phyloP scores from a whole-genome alignment of 2,797 vertebrate genomes.

The Cryptoblepharus egeriae region DNA sequence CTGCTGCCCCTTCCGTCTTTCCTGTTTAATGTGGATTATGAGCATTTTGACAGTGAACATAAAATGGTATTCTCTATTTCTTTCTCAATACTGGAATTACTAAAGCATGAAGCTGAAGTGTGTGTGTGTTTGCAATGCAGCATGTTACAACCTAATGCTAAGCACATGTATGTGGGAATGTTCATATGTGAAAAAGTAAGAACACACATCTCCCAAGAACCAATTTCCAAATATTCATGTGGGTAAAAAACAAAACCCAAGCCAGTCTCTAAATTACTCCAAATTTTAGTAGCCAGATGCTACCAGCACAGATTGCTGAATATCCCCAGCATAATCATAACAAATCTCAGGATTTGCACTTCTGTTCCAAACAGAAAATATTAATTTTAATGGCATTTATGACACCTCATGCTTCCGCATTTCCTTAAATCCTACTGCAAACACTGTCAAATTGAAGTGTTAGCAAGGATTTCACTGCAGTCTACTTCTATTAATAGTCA shows the following conservation, averaged over 20 bases:
- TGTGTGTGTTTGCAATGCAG: background rate
- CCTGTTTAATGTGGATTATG: background rate
- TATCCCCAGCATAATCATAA: slow-evolving; percentile 7
- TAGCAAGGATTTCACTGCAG: slow-evolving; percentile 28
- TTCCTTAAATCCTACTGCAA: slow-evolving; percentile 54
- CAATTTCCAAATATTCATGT: background rate
- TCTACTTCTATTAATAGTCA: slow-evolving; percentile 37
- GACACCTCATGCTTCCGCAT: slow-evolving; percentile 21
- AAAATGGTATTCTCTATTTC: background rate
- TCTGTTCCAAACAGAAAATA: slow-evolving; percentile 52
- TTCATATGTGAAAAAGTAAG: too few relatives aligned
- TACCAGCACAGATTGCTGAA: slow-evolving; percentile 16
- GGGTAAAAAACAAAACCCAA: background rate
- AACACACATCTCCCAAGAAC: background rate
- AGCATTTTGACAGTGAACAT: background rate
- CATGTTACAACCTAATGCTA: background rate
- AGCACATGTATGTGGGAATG: background rate
- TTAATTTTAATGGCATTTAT: slow-evolving; percentile 47
- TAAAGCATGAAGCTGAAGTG: background rate
- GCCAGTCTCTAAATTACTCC: slow-evolving; percentile 34
- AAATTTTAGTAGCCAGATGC: slow-evolving; percentile 27
- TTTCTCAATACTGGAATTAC: background rate
- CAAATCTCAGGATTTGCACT: slow-evolving; percentile 30
- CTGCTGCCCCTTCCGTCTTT: background rate
- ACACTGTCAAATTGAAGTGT: slow-evolving; percentile 48